A percentile compares a stretch with the other conserved stretches of the same genome.
Evolutionary conservation across 2,888 invertebrate species (phyloP).

Genomic region (Troides aeacus): DNA sequence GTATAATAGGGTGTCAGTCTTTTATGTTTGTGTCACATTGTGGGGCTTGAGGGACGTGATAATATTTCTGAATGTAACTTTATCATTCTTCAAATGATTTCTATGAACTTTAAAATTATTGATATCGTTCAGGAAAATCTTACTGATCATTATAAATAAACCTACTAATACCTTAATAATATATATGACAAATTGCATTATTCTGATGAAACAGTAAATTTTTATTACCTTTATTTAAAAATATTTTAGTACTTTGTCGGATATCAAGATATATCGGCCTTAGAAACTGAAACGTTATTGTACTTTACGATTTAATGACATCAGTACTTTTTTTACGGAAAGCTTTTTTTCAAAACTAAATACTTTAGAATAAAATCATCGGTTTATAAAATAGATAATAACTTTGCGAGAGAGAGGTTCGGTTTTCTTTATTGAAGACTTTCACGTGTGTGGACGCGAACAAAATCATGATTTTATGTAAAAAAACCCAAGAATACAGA

Average conservation of each 20-base stretch:
- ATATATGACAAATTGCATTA: neutral
- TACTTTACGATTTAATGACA: no score
- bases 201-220: neutral
- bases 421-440: no score
- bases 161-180: neutral
- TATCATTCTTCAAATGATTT: constrained; percentile 12
- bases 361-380: no score
- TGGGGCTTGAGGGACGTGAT: constrained; percentile 48
- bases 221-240: neutral
- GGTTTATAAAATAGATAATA: neutral
- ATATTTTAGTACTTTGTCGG: no score
- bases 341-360: no score
- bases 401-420: no score
- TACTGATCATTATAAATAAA: neutral
- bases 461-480: no score
- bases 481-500: no score
- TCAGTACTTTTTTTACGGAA: no score
- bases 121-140: neutral
- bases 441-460: no score
- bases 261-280: no score
- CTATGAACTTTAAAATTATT: constrained; percentile 1
- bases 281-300: no score
- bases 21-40: constrained; percentile 53
- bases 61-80: constrained; percentile 54
- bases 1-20: constrained; percentile 62